Conservation (phyloP, 2,888 invertebrate genomes). For the Apamea crenata region DNA sequence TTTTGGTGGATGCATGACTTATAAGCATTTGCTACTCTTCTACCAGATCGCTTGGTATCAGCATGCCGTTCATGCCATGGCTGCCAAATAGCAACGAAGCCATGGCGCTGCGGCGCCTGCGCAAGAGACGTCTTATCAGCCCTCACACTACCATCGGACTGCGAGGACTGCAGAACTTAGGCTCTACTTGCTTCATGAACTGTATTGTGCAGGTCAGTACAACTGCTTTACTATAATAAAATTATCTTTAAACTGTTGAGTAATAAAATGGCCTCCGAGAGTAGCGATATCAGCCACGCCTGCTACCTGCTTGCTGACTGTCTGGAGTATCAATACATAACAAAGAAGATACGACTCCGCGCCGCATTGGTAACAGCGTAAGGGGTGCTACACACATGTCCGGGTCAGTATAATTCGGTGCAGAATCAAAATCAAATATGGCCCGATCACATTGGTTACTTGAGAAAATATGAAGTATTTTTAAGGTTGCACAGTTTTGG, state of each 20-base stretch:
- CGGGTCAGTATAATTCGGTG: background rate
- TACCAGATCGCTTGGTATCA: constrained; percentile 89
- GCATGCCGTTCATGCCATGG: constrained; percentile 93
- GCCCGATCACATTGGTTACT: background rate
- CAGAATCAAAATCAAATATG: background rate
- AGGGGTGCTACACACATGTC: background rate
- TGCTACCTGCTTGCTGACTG: background rate
- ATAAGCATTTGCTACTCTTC: constrained; percentile 2
- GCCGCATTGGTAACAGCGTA: background rate
- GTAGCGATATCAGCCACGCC: background rate
- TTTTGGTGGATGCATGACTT: background rate
- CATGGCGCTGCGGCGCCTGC: constrained; percentile 93
- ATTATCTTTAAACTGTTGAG: background rate
- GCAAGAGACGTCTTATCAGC: constrained; percentile 94
- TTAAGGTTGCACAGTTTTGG: background rate
- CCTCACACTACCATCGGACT: constrained; percentile 96
- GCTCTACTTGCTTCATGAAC: constrained; percentile 99
- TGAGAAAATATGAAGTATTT: background rate
- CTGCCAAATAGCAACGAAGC: constrained; percentile 94
- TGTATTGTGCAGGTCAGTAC: constrained; percentile 95
- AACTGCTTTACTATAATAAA: background rate
- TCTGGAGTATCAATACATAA: background rate
- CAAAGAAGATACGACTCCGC: background rate
- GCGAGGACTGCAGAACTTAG: constrained; percentile 98
- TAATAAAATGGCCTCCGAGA: background rate